Conservation (phyloP, 2,113 vertebrate species). For the Dissostichus mawsoni region DNA sequence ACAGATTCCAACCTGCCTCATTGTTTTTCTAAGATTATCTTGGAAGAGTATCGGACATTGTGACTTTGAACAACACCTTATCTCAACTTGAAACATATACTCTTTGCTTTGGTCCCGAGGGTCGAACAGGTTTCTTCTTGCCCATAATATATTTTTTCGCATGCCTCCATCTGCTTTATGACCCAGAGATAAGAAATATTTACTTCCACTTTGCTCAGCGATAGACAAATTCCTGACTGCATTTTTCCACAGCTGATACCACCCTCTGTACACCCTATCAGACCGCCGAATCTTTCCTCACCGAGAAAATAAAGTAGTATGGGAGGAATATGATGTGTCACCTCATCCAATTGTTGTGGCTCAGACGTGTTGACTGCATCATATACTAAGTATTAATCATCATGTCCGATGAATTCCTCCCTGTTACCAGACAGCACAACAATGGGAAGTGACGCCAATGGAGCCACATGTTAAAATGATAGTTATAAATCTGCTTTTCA, state of each 20-base stretch:
- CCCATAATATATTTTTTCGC: not conserved
- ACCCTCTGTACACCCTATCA: not conserved
- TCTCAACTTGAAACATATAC: not conserved
- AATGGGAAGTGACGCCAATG: not conserved
- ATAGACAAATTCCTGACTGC: constrained; percentile 15
- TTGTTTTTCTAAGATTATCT: not conserved
- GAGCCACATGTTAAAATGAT: not conserved
- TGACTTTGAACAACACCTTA: not conserved
- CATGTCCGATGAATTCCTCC: not conserved
- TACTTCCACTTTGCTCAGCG: not conserved
- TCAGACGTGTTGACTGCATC: not conserved
- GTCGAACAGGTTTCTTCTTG: not conserved
- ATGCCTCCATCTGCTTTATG: not conserved
- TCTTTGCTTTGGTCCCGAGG: not conserved
- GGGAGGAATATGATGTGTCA: not conserved
- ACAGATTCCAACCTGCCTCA: not conserved
- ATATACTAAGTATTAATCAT: not conserved
- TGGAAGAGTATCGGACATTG: not conserved
- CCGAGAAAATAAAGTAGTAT: not conserved
- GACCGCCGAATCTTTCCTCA: not conserved
- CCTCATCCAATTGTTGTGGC: not conserved
- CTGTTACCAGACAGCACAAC: not conserved
- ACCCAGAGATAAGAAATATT: constrained; percentile 45
- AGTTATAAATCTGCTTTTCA: not conserved
- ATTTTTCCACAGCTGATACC: constrained; percentile 30